Conservation (phyloP, 2,113 vertebrate species). For the Vireo altiloquus region DNA sequence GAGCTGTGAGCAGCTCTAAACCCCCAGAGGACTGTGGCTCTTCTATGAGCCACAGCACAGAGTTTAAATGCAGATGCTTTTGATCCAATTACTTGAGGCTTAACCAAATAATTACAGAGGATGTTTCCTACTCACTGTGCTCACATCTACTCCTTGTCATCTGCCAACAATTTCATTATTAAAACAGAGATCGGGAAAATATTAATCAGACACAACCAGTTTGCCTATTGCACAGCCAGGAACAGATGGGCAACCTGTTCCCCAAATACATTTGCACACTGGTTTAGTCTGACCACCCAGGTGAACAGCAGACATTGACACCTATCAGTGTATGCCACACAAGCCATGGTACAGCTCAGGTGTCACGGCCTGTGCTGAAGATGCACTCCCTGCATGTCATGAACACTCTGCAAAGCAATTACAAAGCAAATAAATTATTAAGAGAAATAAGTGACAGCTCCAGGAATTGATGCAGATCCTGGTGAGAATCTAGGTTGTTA, state of each 20-base stretch:
- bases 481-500: background rate
- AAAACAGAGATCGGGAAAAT: background rate
- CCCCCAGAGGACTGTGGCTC: background rate
- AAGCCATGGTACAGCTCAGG: background rate
- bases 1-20: background rate
- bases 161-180: background rate
- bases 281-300: background rate
- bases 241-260: background rate
- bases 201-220: background rate
- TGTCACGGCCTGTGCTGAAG: background rate
- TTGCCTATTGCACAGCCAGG: background rate
- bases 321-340: background rate
- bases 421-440: constrained; percentile 51
- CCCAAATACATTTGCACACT: background rate
- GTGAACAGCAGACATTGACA: background rate
- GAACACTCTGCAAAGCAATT: constrained; percentile 4
- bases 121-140: background rate
- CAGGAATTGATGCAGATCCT: background rate
- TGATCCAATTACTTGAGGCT: background rate
- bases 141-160: background rate
- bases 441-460: constrained; percentile 22
- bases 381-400: background rate
- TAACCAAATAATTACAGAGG: background rate
- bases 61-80: background rate
- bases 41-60: accelerated